Base-by-base conservation (phyloP, 2,113 vertebrate species). In the Pan paniscus region DNA sequence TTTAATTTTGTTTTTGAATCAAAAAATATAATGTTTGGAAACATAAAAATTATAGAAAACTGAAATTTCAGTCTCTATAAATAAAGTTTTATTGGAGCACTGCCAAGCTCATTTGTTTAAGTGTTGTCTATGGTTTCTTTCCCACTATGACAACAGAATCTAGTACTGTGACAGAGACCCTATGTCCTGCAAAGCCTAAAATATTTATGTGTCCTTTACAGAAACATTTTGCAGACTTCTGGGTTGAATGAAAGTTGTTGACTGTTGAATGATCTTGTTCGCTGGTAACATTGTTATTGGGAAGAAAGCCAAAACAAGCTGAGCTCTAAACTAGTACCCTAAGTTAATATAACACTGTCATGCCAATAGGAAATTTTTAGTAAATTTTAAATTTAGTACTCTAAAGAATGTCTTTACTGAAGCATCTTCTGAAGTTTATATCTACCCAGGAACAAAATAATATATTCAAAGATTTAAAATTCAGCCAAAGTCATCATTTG, bases 381-480 rank as follows among this genome's bases (percentile, higher is more conserved):
- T 38, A 78, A 55, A 46, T 50, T 93, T 95, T 73, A 79, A 89
- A 90, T 85, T 57, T 46, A 76, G 2, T 50, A 9, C 48, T 52
- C 72, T 48, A 92, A 1, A 30, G 0, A 81, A 85, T 86, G 4
- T 85, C 38, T 40, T 93, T 46, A 96, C 0, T 55, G 88, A 84
- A 86, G 10, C 5, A 57, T 59, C 30, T 22, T 46, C 72, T 78
- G n/a, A 85, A 64, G 72, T 20, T 90, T 90, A 7, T 43, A 38
- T 30, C 38, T 59, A 67, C 7, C 12, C 6, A 59, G 18, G 20
- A 82, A 83, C 1, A 73, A 82, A 93, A 40, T 35, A 87, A 32
- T 46, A 72, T 46, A 78, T 75, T 76, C n/a, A 94, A 82, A 94
- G 22, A 40, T 79, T 85, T 81, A 89, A 97, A 78, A 73, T 92